phyloP scores from a whole-genome alignment of 1,140 invertebrate genomes.

The Papilio polyxenes region DNA sequence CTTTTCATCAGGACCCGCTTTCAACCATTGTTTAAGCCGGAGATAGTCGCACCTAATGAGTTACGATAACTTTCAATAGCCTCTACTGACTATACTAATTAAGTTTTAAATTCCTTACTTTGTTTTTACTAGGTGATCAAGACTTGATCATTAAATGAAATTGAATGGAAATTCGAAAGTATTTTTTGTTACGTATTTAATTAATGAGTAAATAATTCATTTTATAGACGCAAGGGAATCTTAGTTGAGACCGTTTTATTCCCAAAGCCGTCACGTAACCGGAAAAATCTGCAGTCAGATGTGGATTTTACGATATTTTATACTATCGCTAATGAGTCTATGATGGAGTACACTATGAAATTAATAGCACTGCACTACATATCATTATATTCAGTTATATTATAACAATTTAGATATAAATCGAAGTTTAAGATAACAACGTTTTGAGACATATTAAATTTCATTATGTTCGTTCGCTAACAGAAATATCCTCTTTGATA shows the following conservation, averaged over 20 bases:
- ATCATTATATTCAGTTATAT: too few species aligned
- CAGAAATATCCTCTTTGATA: conserved; percentile 18
- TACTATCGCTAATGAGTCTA: too few species aligned
- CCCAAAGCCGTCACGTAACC: too few species aligned
- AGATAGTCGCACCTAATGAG: background rate
- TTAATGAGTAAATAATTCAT: background rate
- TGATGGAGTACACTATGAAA: too few species aligned
- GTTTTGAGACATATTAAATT: background rate
- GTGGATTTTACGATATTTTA: too few species aligned
- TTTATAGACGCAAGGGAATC: background rate
- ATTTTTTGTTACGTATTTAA: background rate
- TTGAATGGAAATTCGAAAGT: background rate
- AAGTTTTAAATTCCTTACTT: background rate
- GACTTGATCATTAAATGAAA: background rate
- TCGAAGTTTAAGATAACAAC: background rate
- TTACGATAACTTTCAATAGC: background rate
- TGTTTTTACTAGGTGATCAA: background rate
- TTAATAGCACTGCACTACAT: too few species aligned
- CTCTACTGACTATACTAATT: background rate
- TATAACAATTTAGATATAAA: too few species aligned
- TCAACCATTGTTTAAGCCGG: background rate
- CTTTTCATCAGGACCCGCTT: conserved; percentile 4
- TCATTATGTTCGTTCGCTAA: background rate
- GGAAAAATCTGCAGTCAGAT: too few species aligned
- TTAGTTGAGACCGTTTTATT: background rate